Percentiles rank a stretch among this genome's conserved stretches.
Conservation (phyloP, 2,113 vertebrate species). For the Triplophysa siluroides region DNA sequence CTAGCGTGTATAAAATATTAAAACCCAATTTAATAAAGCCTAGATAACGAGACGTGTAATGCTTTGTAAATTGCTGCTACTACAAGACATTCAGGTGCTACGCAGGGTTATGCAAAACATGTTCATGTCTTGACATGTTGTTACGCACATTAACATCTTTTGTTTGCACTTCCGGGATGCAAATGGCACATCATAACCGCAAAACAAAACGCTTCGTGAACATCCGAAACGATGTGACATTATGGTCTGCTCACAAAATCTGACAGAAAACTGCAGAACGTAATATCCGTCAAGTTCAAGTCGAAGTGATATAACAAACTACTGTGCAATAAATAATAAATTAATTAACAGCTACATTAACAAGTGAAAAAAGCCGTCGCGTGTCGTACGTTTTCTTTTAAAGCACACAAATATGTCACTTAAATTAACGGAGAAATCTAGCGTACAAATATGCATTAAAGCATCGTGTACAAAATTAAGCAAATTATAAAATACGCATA, state of each 20-base stretch:
- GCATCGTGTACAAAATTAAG: too few relatives aligned
- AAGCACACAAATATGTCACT: too few relatives aligned
- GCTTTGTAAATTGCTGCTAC: background rate
- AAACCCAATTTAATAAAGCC: constrained; percentile 16
- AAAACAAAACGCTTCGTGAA: background rate
- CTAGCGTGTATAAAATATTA: constrained; percentile 20
- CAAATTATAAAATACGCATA: too few relatives aligned
- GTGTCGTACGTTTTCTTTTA: background rate
- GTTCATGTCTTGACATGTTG: too few relatives aligned
- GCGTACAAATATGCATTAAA: too few relatives aligned
- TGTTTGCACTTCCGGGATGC: background rate
- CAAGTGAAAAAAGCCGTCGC: background rate
- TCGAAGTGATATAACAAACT: background rate
- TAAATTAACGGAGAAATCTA: background rate
- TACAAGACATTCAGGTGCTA: background rate
- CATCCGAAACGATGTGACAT: background rate
- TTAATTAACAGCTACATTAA: background rate
- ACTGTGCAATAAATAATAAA: background rate
- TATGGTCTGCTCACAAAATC: background rate
- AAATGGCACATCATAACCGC: background rate
- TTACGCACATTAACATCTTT: background rate
- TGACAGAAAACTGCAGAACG: background rate
- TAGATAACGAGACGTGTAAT: constrained; percentile 1
- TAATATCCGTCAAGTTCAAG: background rate
- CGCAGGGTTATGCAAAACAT: too few relatives aligned